These are phyloP conservation scores for Babyrousa celebensis DNA, from an alignment of 2,797 vertebrate genomes.

Conservation along the genomic window DNA sequence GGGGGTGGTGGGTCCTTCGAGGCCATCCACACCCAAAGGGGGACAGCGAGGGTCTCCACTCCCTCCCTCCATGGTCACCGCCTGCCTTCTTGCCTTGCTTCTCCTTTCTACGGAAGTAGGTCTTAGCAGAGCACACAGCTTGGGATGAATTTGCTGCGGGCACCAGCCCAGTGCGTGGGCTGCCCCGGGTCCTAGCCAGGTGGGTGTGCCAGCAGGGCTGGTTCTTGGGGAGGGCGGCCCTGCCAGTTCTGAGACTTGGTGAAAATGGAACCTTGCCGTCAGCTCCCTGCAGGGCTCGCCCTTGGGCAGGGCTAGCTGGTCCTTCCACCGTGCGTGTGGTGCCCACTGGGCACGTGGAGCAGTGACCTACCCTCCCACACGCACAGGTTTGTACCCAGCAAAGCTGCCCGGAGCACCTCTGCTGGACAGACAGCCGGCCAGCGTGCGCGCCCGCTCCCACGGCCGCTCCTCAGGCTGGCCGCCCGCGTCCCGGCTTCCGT, in stretches of 20 bases:
- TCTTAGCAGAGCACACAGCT: too few species aligned
- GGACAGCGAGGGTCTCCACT: neutral
- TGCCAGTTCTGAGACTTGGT: neutral
- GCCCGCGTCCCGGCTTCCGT: neutral
- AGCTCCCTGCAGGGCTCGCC: neutral
- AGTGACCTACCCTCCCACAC: neutral
- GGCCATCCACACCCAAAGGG: too few species aligned
- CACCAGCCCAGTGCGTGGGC: too few species aligned
- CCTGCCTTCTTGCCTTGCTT: neutral
- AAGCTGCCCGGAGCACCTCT: rapidly evolving
- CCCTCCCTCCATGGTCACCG: neutral
- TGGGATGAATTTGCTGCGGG: neutral
- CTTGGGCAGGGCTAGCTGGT: neutral
- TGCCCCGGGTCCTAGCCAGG: neutral
- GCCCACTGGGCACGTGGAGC: neutral
- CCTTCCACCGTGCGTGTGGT: neutral
- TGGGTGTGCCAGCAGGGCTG: neutral
- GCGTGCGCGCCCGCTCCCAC: neutral
- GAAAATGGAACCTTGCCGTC: neutral
- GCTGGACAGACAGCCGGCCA: neutral
- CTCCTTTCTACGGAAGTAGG: neutral
- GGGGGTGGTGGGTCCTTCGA: too few species aligned
- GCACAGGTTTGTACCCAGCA: neutral
- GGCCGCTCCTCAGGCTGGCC: too few species aligned
- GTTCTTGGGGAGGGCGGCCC: neutral